Percentiles rank a stretch among this genome's conserved stretches.
Evolutionary conservation across 2,888 invertebrate genomes (phyloP).

Genomic region (Odontomyia ornata): DNA sequence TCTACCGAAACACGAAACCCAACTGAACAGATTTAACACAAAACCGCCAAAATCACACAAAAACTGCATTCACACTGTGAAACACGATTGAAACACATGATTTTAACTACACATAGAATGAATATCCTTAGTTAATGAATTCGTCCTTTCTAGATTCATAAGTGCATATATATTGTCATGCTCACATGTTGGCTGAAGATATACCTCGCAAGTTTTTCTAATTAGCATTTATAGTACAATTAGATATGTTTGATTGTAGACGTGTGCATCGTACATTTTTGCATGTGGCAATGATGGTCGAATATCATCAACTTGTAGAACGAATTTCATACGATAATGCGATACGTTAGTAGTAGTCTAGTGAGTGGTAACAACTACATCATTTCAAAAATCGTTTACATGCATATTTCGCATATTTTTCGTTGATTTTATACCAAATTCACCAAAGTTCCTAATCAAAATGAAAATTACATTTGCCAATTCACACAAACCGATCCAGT

Average conservation of each 20-base stretch:
- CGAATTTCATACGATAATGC: not conserved
- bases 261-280: conserved; percentile 31
- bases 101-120: too few relatives aligned
- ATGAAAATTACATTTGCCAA: conserved; percentile 12
- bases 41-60: too few relatives aligned
- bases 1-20: too few relatives aligned
- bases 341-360: conserved; percentile 34
- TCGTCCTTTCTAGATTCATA: conserved; percentile 25
- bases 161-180: conserved; percentile 17
- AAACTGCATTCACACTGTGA: too few relatives aligned
- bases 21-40: too few relatives aligned
- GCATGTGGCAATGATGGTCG: conserved; percentile 32
- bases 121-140: not conserved
- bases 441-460: conserved; percentile 23
- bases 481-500: not conserved
- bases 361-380: conserved; percentile 26
- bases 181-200: conserved; percentile 30
- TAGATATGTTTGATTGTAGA: conserved; percentile 28
- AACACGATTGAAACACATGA: too few relatives aligned
- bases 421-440: conserved; percentile 6
- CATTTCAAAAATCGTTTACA: not conserved
- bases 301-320: not conserved
- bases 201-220: conserved; percentile 18
- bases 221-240: too few relatives aligned
- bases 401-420: conserved; percentile 24